Evolutionary conservation across 1,140 invertebrate genomes (phyloP).

Genomic region (Brachionus rubens): DNA sequence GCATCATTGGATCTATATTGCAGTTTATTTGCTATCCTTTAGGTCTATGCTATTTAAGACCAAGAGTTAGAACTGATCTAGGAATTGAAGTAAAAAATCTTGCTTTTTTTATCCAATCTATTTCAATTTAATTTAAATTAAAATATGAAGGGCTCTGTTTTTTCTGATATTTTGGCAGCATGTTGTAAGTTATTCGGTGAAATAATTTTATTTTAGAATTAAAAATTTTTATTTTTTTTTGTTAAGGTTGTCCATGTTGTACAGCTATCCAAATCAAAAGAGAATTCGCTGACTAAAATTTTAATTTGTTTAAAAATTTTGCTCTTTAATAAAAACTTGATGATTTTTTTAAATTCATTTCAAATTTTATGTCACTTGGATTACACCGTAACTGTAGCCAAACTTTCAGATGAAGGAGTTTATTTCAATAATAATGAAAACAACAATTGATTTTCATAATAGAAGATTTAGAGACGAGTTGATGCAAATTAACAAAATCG

Average conservation of each 20-base stretch:
- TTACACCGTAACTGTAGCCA: no score
- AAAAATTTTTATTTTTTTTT: not conserved
- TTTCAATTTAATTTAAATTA: no score
- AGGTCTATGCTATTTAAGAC: slow-evolving; percentile 25
- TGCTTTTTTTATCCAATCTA: not conserved
- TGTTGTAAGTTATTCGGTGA: slow-evolving; percentile 16
- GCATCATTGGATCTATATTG: not conserved
- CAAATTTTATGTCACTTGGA: not conserved
- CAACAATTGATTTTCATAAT: not conserved
- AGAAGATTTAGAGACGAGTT: no score
- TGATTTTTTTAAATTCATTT: not conserved
- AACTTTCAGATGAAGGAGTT: not conserved
- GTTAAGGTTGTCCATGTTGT: slow-evolving; percentile 45
- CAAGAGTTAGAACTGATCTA: slow-evolving; percentile 13
- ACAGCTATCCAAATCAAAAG: slow-evolving; percentile 37
- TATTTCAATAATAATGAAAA: not conserved
- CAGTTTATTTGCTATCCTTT: slow-evolving; percentile 35
- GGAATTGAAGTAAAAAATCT: slow-evolving; percentile 1
- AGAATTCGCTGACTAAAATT: slow-evolving; percentile 32
- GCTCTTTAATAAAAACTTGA: not conserved
- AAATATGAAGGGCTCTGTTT: not conserved
- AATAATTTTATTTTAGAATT: not conserved
- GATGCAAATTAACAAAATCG: no score
- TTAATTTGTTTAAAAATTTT: slow-evolving; percentile 6
- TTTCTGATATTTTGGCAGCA: not conserved